phyloP scores from a whole-genome alignment of 1,140 invertebrate species.

The Sipha flava region DNA sequence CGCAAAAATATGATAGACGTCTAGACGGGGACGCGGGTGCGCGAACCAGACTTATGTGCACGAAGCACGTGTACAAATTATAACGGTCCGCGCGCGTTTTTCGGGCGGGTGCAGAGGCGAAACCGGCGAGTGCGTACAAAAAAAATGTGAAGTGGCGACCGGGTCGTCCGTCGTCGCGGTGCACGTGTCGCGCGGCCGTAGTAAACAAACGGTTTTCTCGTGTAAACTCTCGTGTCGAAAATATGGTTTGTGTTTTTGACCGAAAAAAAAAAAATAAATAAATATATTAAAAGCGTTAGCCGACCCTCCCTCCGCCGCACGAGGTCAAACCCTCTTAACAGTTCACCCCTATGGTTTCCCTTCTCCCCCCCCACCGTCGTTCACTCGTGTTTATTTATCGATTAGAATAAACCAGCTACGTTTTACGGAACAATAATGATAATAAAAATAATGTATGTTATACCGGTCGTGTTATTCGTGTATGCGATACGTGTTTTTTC shows the following conservation, averaged over 20 bases:
- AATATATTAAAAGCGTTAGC: not conserved
- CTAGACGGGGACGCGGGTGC: too few relatives aligned
- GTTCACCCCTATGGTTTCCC: not conserved
- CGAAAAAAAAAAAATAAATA: not conserved
- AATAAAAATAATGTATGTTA: not conserved
- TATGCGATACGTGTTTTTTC: too few relatives aligned
- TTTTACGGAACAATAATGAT: not conserved
- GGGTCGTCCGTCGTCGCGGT: too few relatives aligned
- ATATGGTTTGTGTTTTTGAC: not conserved
- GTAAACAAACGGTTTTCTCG: not conserved
- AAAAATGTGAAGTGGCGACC: too few relatives aligned
- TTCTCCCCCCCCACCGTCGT: not conserved
- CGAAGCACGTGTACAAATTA: too few relatives aligned
- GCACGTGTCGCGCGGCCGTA: not conserved
- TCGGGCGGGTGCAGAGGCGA: too few relatives aligned
- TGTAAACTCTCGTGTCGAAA: too few relatives aligned
- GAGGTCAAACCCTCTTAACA: not conserved
- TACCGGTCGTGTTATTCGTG: not conserved
- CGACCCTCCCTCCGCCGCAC: not conserved
- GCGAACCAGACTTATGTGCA: too few relatives aligned
- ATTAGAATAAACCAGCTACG: not conserved
- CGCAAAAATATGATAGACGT: too few relatives aligned
- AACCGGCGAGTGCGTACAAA: too few relatives aligned
- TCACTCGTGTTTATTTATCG: not conserved
- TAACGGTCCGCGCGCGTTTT: too few relatives aligned